Evolutionary conservation across 2,797 vertebrate genomes (phyloP), one percentile per base, ranked within the genome.

Genomic region (Erethizon dorsatum): DNA sequence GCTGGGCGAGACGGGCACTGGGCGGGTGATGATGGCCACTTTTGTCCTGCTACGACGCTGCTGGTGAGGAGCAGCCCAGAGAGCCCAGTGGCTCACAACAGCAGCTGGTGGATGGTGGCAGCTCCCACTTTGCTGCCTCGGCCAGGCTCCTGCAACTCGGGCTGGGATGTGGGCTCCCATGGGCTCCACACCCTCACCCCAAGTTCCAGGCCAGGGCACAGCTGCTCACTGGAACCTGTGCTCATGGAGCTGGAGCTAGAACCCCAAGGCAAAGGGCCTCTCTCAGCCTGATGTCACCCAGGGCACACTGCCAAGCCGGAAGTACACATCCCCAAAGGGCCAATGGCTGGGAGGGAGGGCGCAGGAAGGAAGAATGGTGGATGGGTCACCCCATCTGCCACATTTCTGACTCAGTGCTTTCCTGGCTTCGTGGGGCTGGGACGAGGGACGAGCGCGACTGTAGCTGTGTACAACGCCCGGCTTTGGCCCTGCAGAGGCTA

Each of bases 381-480:
- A 4, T 3, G 56, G 15, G 18, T 26, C 11, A 31, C 26, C 85
- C 69, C n/a, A 6, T 65, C 4, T 2, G 1, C 11, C 20, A 1
- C 4, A 31, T 37, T 63, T 65, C 89, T 63, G 82, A 54, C 57
- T 33, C 88, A 28, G n/a, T 2, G 14, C 52, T 73, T 73, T 59
- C 61, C 78, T 45, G 15, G 52, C 5, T n/a, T 63, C 6, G 0
- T 1, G 18, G 89, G 47, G 28, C 41, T 6, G 18, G 37, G 5
- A 1, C 2, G 12, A 50, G n/a, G 79, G 50, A n/a, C n/a, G 28
- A 75, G 3, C 15, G 14, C 13, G 28, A 1, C 4, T 0, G 3
- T 37, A 0, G 5, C 6, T 33, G 59, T 22, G n/a, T 15, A 28
- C 20, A 17, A 6, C 12, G 24, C 3, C 37, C 1, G 2, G 17